Evolutionary conservation across 2,888 invertebrate genomes (phyloP).

Genomic region (Ceraclea dissimilis): DNA sequence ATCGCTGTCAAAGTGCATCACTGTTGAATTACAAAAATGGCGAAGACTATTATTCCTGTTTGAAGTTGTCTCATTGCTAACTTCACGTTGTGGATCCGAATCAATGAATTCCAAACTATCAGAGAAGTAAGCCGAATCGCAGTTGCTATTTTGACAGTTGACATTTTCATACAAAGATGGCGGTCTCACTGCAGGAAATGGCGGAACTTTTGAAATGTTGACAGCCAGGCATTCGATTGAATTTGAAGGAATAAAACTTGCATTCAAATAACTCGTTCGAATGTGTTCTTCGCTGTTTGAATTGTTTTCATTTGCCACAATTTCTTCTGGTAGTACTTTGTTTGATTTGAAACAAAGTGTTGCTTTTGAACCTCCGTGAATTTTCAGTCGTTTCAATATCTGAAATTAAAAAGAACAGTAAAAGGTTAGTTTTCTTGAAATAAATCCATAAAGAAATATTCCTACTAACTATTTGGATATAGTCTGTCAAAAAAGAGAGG

Average conservation of each 20-base stretch:
- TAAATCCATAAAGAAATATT: too few species aligned
- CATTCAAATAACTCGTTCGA: not conserved
- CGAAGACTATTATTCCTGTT: not conserved
- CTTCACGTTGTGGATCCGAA: not conserved
- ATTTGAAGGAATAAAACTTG: not conserved
- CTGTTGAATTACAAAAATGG: not conserved
- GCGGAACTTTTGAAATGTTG: constrained; percentile 1
- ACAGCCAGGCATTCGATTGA: not conserved
- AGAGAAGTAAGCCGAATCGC: constrained; percentile 42
- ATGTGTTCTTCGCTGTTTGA: not conserved
- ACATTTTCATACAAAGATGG: constrained; percentile 24
- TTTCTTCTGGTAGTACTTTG: constrained; percentile 3
- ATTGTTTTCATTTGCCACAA: not conserved
- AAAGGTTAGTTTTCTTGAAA: too few species aligned
- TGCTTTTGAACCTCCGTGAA: not conserved
- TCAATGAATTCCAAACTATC: constrained; percentile 16
- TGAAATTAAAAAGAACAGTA: constrained; percentile 6
- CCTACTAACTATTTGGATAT: too few species aligned
- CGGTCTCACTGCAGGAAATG: constrained; percentile 12
- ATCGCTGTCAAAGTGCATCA: constrained; percentile 1
- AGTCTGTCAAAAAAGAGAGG: too few species aligned
- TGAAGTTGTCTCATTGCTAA: not conserved
- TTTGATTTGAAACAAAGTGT: constrained; percentile 1
- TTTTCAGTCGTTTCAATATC: constrained; percentile 8
- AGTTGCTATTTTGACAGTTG: constrained; percentile 8